Base-by-base conservation (phyloP, 1,140 invertebrate species). In the Drosophila simulans region DNA sequence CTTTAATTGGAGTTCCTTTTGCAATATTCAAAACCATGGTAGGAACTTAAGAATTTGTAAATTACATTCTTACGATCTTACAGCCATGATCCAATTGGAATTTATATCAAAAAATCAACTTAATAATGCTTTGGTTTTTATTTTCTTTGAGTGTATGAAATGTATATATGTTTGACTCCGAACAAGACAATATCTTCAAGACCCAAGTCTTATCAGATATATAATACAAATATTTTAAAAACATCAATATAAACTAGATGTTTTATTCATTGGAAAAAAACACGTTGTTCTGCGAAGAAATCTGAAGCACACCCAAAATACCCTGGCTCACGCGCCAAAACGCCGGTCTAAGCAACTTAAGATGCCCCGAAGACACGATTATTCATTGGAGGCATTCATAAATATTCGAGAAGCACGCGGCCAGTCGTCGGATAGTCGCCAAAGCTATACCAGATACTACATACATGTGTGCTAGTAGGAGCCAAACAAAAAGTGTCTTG, bases 401-500 rank as follows among this genome's bases (percentile, higher is more conserved):
- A 78, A 85, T 88, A 85, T 74, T 75, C 83, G 74, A 80, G 77
- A 80, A 85, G 80, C 80, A 77, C 63, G 73, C 81, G 82, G 77
- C 49, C 66, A 74, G 62, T 57, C 45, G 70, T 62, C 52, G 51
- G 3, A 27, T 34, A 40, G 65, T 55, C 66, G 49, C 63, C 63
- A 56, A 70, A 68, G 51, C 34, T 48, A 46, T 57, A n/a, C 34
- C 27, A n/a, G 12, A 5, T 15, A 31, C 34, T 31, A n/a, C 17
- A 5, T 15, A 22, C 20, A 2, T 22, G 0, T 55, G 37, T 1
- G 7, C 8, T 58, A 15, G 53, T 58, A 13, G 59, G 55, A 83
- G 83, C 71, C 86, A 81, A 90, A 84, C 81, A 78, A 77, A 77
- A 90, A 85, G 85, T 81, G 77, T 90, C 88, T 91, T 83, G 80